Evolutionary conservation across 2,888 invertebrate species (phyloP).

Genomic region (Hypercompe scribonia): DNA sequence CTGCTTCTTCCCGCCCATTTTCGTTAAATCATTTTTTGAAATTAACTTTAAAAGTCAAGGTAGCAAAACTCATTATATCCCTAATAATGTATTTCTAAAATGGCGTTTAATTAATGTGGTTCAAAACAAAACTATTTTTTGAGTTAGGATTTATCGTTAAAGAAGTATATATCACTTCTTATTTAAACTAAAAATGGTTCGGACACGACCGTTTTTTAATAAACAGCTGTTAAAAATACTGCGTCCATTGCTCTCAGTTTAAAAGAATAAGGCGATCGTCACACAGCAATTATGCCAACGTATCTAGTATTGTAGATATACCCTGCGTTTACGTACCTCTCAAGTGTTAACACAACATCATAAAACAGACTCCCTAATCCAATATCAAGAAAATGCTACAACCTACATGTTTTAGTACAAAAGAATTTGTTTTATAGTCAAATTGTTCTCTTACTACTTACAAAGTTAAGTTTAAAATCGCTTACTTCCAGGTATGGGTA

Average conservation of each 20-base stretch:
- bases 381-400: conserved; percentile 47
- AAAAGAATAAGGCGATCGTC: not conserved
- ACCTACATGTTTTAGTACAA: conserved; percentile 34
- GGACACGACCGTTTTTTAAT: no score
- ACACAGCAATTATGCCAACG: not conserved
- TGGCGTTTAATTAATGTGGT: not conserved
- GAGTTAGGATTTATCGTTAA: not conserved
- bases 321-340: conserved; percentile 27
- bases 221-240: not conserved
- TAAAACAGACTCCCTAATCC: conserved; percentile 55
- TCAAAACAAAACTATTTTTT: not conserved
- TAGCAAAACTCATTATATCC: not conserved
- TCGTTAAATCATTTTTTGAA: not conserved
- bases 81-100: no score
- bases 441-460: not conserved
- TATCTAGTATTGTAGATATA: conserved; percentile 16
- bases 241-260: not conserved
- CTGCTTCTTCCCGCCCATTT: not conserved
- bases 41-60: not conserved
- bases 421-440: not conserved
- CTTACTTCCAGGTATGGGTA: conserved; percentile 1
- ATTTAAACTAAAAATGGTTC: not conserved
- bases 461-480: conserved; percentile 21
- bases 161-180: no score
- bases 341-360: conserved; percentile 47